Evolutionary conservation across 2,797 vertebrate species (phyloP).

Genomic region (Vultur gryphus): DNA sequence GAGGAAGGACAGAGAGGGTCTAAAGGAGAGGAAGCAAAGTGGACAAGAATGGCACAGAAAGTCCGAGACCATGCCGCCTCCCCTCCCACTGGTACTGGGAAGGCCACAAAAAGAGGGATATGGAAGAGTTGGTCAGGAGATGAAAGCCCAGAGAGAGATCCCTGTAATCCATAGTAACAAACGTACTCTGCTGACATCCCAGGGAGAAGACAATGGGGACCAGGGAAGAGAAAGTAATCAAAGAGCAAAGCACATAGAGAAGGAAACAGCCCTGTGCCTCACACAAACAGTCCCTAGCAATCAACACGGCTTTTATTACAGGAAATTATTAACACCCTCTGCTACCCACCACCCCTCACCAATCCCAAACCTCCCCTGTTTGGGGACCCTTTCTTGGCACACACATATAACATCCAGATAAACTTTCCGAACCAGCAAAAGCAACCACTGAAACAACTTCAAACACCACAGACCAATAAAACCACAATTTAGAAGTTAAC

Average conservation of each 20-base stretch:
- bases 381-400: constrained; percentile 70
- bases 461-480: constrained; percentile 74
- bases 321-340: constrained; percentile 70
- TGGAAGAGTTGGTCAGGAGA: not conserved
- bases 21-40: not conserved
- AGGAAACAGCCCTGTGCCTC: constrained; percentile 61
- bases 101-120: not conserved
- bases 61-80: not conserved
- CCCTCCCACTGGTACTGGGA: not conserved
- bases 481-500: constrained; percentile 71
- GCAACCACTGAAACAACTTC: constrained; percentile 74
- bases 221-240: constrained; percentile 27
- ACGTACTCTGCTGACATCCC: not conserved
- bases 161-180: not conserved
- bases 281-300: constrained; percentile 68
- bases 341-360: constrained; percentile 63
- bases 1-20: not conserved
- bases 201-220: not conserved
- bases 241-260: constrained; percentile 51
- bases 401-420: constrained; percentile 73
- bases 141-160: not conserved
- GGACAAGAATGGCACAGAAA: not conserved
- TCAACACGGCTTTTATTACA: constrained; percentile 67
- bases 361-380: constrained; percentile 64
- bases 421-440: constrained; percentile 73